A percentile compares a stretch with the other conserved stretches of the same genome.
Conservation (phyloP, 2,888 invertebrate species). For the Salpingus planirostris region DNA sequence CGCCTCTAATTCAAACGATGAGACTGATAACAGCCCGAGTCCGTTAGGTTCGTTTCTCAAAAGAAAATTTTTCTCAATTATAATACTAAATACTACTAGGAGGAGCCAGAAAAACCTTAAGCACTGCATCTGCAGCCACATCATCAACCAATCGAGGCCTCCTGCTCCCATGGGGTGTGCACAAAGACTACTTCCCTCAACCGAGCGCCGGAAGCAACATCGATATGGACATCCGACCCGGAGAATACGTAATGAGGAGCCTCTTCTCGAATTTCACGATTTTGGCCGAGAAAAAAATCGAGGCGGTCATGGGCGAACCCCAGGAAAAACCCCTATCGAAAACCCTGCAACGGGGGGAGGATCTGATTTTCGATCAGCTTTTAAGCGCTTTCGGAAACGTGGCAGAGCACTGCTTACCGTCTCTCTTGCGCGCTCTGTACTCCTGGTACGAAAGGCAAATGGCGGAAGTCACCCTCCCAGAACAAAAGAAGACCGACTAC, state of each 20-base stretch:
- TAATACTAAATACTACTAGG: too few relatives aligned
- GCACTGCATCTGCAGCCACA: neutral
- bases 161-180: slow-evolving; percentile 76
- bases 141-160: slow-evolving; percentile 43
- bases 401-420: slow-evolving; percentile 95
- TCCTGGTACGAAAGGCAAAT: slow-evolving; percentile 91
- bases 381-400: slow-evolving; percentile 87
- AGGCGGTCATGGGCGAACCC: slow-evolving; percentile 86
- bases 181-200: slow-evolving; percentile 53
- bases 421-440: slow-evolving; percentile 81
- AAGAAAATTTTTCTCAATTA: too few relatives aligned
- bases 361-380: slow-evolving; percentile 89
- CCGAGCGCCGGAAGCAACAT: slow-evolving; percentile 38
- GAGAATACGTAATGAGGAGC: slow-evolving; percentile 93
- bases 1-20: slow-evolving; percentile 18
- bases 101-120: too few relatives aligned
- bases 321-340: slow-evolving; percentile 93
- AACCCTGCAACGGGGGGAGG: slow-evolving; percentile 91
- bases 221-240: slow-evolving; percentile 63
- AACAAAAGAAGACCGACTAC: slow-evolving; percentile 50
- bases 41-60: too few relatives aligned
- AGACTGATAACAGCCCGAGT: slow-evolving; percentile 9
- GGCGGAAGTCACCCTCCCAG: slow-evolving; percentile 54
- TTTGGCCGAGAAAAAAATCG: slow-evolving; percentile 93
- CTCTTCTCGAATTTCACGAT: slow-evolving; percentile 92